A percentile compares a stretch with the other conserved stretches of the same genome.
phyloP scores from a whole-genome alignment of 2,113 vertebrate genomes.

The Limnothrissa miodon region DNA sequence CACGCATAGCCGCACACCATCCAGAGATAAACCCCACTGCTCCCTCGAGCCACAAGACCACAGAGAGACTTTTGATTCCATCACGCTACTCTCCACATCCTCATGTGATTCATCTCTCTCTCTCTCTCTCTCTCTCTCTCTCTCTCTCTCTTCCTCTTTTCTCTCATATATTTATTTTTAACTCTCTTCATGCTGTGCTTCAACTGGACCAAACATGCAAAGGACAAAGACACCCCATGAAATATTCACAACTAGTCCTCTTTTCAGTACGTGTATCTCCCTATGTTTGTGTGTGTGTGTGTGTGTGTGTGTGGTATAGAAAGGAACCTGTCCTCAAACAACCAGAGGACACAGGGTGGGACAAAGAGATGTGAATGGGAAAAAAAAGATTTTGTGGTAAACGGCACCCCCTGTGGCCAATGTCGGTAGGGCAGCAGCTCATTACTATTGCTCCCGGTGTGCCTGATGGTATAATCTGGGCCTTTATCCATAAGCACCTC shows the following conservation, averaged over 20 bases:
- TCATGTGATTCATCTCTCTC: conserved; percentile 20
- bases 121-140: conserved; percentile 21
- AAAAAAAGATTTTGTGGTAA: conserved; percentile 25
- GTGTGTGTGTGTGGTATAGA: background rate
- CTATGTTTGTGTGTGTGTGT: conserved; percentile 4
- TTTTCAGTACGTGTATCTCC: conserved; percentile 4
- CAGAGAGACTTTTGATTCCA: background rate
- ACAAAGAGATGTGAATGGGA: background rate
- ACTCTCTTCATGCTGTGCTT: conserved; percentile 37
- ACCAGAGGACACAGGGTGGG: background rate
- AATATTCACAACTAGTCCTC: conserved; percentile 44
- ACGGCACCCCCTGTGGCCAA: conserved; percentile 53
- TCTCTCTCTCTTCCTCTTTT: background rate
- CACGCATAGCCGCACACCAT: background rate
- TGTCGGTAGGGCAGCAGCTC: background rate
- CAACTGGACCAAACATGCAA: conserved; percentile 35
- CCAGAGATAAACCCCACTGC: background rate
- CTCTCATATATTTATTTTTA: conserved; percentile 32
- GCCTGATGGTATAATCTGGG: conserved; percentile 16
- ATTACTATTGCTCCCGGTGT: background rate
- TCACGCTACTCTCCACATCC: conserved; percentile 22
- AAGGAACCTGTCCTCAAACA: conserved; percentile 10
- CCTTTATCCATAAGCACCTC: conserved; percentile 30
- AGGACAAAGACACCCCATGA: conserved; percentile 45
- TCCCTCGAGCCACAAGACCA: conserved; percentile 12